These are phyloP conservation scores for Zaprionus kolodkinae DNA, from an alignment of 1,140 invertebrate species.

Conservation along the genomic window DNA sequence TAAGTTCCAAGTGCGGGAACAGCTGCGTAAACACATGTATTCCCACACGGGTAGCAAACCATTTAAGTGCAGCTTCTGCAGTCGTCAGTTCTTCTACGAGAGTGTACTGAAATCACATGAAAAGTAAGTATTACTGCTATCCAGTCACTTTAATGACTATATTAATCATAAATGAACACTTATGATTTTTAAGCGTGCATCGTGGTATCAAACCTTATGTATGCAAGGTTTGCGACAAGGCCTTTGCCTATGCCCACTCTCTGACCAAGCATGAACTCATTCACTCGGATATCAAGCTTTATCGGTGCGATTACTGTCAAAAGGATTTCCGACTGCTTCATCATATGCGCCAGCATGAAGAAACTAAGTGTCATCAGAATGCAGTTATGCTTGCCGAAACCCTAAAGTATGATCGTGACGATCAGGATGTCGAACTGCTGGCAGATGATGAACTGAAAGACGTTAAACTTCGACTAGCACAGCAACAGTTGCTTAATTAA, in stretches of 20 bases:
- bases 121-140: constrained; percentile 51
- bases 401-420: constrained; percentile 49
- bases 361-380: constrained; percentile 77
- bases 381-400: constrained; percentile 67
- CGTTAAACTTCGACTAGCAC: constrained; percentile 29
- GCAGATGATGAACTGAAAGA: constrained; percentile 44
- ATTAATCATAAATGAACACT: background rate
- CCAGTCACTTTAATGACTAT: background rate
- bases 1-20: constrained; percentile 73
- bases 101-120: constrained; percentile 78
- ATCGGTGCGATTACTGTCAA: constrained; percentile 74
- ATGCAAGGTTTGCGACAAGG: constrained; percentile 76
- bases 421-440: constrained; percentile 50
- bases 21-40: constrained; percentile 79
- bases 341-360: constrained; percentile 80
- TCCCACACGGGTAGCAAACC: constrained; percentile 78
- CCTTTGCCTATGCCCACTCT: constrained; percentile 76
- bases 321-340: constrained; percentile 80
- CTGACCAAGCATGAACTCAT: constrained; percentile 78
- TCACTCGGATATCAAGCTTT: constrained; percentile 76
- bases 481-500: constrained; percentile 87
- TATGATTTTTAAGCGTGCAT: constrained; percentile 61
- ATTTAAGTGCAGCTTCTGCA: constrained; percentile 76
- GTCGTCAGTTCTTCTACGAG: constrained; percentile 78
- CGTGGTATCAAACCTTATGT: constrained; percentile 78